Evolutionary conservation across 2,113 vertebrate species (phyloP).

Genomic region (Tragelaphus scriptus): DNA sequence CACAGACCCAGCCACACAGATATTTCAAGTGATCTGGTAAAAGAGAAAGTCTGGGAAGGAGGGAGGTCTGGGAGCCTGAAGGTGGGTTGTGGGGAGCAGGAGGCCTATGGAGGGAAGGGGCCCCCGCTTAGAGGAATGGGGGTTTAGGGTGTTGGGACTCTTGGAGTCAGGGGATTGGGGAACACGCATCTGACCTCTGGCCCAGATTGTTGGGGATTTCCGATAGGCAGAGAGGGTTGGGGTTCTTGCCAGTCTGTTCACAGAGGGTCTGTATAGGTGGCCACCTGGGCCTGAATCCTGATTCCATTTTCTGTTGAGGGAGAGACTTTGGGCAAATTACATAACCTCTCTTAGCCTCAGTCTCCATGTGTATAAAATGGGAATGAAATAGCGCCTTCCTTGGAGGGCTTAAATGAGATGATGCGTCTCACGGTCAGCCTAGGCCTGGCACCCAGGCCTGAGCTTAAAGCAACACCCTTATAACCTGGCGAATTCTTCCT

Average conservation of each 20-base stretch:
- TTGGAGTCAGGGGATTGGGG: not conserved
- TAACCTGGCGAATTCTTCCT: not conserved
- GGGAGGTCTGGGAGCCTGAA: accelerated
- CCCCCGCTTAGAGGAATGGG: accelerated
- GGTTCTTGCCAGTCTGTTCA: accelerated
- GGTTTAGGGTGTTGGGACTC: not conserved
- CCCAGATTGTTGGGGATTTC: not conserved
- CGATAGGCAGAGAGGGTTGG: not conserved
- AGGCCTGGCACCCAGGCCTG: not conserved
- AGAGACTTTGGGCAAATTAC: not conserved
- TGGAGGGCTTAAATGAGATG: accelerated
- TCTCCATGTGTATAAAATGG: not conserved
- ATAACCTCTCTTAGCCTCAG: not conserved
- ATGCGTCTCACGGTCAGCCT: accelerated
- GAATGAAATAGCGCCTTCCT: not conserved
- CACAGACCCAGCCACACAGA: not conserved
- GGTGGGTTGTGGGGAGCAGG: accelerated
- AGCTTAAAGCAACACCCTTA: not conserved
- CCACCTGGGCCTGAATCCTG: not conserved
- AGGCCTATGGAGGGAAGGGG: accelerated
- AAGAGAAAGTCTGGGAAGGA: not conserved
- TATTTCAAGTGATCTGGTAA: conserved; percentile 49
- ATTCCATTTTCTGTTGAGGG: not conserved
- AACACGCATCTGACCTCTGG: not conserved
- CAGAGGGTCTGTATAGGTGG: not conserved